These are phyloP conservation scores for Apis laboriosa DNA, from an alignment of 1,140 invertebrate species.

Conservation along the genomic window DNA sequence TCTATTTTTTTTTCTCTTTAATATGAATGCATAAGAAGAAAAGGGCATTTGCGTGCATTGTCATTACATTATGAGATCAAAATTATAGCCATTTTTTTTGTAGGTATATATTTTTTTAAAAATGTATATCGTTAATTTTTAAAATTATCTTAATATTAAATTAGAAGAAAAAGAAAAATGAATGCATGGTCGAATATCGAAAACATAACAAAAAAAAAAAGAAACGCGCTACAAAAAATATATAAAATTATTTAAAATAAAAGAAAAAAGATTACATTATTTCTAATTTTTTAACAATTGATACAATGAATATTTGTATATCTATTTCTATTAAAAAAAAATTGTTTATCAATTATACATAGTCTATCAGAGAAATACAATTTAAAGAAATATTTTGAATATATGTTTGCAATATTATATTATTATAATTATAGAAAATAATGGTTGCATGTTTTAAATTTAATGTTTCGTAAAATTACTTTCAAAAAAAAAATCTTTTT, in stretches of 20 bases:
- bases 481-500: background rate
- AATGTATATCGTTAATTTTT: conserved; percentile 10
- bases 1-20: background rate
- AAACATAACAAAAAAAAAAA: too few species aligned
- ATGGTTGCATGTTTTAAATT: background rate
- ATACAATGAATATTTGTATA: too few species aligned
- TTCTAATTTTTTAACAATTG: too few species aligned
- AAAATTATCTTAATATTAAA: conserved; percentile 47
- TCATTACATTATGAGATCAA: conserved; percentile 53
- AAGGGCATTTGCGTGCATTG: conserved; percentile 64
- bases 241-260: background rate
- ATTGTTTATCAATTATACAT: too few species aligned
- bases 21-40: background rate
- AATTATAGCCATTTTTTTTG: background rate
- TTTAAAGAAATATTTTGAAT: background rate
- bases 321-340: too few species aligned
- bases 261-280: background rate
- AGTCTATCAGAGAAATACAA: background rate
- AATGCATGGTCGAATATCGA: conserved; percentile 20
- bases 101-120: background rate
- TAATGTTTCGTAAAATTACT: background rate
- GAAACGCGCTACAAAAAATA: too few species aligned
- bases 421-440: background rate
- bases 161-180: conserved; percentile 14
- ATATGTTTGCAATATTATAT: background rate